Evolutionary conservation across 2,888 invertebrate genomes (phyloP), one percentile per base, ranked within the genome.

Genomic region (Amiota minor): DNA sequence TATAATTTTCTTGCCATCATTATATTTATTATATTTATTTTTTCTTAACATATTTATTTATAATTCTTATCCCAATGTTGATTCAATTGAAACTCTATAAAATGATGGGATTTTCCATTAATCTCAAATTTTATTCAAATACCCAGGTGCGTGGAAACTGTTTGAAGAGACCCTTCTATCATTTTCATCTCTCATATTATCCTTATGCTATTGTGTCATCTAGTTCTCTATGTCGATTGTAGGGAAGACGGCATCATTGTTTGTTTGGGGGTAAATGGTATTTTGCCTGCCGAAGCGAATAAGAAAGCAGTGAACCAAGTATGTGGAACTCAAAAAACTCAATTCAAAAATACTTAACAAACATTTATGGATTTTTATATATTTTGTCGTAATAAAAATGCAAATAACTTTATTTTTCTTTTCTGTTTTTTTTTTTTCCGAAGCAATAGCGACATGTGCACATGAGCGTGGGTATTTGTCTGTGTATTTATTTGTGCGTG

Each of bases 261-360:
- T 67, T 67, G 49, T 67, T 67, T 20, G 46, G 53, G 53, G 67
- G 67, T 62, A 62, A 35, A 35, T 35, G 35, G 35, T 6, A 35
- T 35, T 35, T 45, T 62, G 62, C 35, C 35, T 35, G 35, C 6
- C 35, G 35, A 35, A 35, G 6, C 35, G 35, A 35, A 35, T 35
- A 35, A 2, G 35, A 35, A 45, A 35, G 67, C 67, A 68, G 35
- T 35, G 35, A 35, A 35, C 35, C 35, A 35, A 35, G 35, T 35
- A 35, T 35, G 35, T 35, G 35, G 6, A 53, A 68, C 67, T 68
- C 67, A 76, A 78, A 35, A 35, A 82, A 83, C 83, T 83, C 83
- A 83, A 83, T 83, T 83, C 82, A 81, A 83, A 83, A 83, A 83
- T 83, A 83, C 83, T 83, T 83, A 83, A 83, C 83, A 83, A 83